Conservation (phyloP, 2,888 invertebrate species). For the Crematogaster levior region DNA sequence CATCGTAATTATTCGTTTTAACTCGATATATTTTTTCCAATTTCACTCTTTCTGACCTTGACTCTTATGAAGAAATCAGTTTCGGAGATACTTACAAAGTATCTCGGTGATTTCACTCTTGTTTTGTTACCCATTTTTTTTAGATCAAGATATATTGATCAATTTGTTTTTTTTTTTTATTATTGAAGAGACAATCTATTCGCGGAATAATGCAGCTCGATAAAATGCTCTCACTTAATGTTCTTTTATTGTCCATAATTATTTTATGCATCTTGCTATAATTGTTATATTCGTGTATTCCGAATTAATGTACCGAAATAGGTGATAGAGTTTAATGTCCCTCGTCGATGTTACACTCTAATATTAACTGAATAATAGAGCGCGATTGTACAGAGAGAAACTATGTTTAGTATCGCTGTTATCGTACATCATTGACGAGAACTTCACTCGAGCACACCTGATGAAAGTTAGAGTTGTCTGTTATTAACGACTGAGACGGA, state of each 20-base stretch:
- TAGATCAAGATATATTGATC: constrained; percentile 1
- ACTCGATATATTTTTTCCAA: constrained; percentile 49
- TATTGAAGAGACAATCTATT: background rate
- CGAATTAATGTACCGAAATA: background rate
- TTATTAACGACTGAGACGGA: constrained; percentile 50
- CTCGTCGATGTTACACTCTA: background rate
- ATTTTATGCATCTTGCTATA: background rate
- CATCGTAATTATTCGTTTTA: constrained; percentile 65
- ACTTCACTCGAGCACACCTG: constrained; percentile 9
- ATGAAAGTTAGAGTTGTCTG: constrained; percentile 42
- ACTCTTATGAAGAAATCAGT: background rate
- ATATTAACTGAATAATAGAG: constrained; percentile 34
- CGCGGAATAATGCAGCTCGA: background rate
- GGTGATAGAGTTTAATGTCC: background rate
- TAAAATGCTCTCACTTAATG: background rate
- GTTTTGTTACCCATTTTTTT: background rate
- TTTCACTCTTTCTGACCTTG: constrained; percentile 1
- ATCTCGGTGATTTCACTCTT: background rate
- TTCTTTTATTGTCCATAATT: background rate
- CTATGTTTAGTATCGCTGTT: background rate
- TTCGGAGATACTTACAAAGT: background rate
- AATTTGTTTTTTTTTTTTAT: background rate
- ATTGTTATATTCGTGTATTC: background rate
- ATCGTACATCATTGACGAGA: constrained; percentile 23
- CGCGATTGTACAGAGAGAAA: background rate